Conservation (phyloP, 2,888 invertebrate genomes). For the Tipula unca region DNA sequence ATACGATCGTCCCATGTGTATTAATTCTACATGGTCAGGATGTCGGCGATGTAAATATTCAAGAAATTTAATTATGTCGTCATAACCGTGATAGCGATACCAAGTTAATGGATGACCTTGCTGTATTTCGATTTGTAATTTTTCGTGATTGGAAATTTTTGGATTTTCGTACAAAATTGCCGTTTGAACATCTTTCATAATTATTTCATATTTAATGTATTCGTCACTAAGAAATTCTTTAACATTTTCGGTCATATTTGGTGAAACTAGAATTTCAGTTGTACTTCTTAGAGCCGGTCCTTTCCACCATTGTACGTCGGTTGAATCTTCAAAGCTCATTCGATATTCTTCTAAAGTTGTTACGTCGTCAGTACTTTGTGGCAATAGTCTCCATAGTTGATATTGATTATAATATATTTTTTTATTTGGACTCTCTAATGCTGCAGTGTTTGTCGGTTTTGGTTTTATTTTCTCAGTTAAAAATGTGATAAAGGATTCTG, state of each 20-base stretch:
- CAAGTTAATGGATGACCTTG: conserved; percentile 60
- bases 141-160: conserved; percentile 52
- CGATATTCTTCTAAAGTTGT: conserved; percentile 41
- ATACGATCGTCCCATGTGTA: conserved; percentile 62
- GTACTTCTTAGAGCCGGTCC: conserved; percentile 45
- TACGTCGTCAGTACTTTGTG: conserved; percentile 41
- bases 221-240: conserved; percentile 52
- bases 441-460: not conserved
- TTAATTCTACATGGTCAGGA: conserved; percentile 55
- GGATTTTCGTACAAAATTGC: conserved; percentile 60
- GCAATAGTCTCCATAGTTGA: conserved; percentile 45
- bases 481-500: not conserved
- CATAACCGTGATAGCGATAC: conserved; percentile 58
- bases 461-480: not conserved
- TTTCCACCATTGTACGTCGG: conserved; percentile 50
- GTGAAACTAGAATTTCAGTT: conserved; percentile 65
- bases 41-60: conserved; percentile 57
- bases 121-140: conserved; percentile 48
- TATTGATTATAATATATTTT: conserved; percentile 41
- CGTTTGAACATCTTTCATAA: conserved; percentile 67
- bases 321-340: conserved; percentile 43
- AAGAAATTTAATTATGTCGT: conserved; percentile 59
- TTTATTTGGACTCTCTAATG: conserved; percentile 1
- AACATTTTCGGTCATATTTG: conserved; percentile 51
- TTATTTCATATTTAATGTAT: conserved; percentile 54